These are phyloP conservation scores for Liolophura sinensis DNA, from an alignment of 1,140 invertebrate genomes.

Conservation along the genomic window DNA sequence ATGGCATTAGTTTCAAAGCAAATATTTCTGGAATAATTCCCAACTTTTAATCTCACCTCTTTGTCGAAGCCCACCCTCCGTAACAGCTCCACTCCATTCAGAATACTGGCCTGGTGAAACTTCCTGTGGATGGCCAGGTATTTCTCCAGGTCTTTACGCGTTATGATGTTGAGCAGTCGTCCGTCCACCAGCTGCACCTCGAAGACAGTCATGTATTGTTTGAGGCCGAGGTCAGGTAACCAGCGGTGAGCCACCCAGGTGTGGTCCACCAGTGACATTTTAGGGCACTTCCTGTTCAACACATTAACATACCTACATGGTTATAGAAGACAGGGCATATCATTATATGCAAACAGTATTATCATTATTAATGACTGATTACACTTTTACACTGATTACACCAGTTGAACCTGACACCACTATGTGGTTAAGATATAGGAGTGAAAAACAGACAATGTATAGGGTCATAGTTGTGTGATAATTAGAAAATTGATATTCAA, in stretches of 20 bases:
- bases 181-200: conserved; percentile 90
- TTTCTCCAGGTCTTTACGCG: conserved; percentile 92
- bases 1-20: no score
- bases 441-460: no score
- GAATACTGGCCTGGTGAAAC: conserved; percentile 91
- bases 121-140: conserved; percentile 83
- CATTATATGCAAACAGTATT: background rate
- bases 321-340: no score
- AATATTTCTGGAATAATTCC: background rate
- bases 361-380: background rate
- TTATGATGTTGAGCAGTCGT: conserved; percentile 85
- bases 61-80: conserved; percentile 90
- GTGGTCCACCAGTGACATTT: conserved; percentile 82
- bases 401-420: no score
- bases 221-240: conserved; percentile 85
- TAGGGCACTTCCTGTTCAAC: conserved; percentile 77
- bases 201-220: conserved; percentile 86
- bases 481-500: no score
- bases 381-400: no score
- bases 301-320: no score
- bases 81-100: conserved; percentile 88
- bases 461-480: no score
- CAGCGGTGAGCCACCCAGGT: conserved; percentile 91
- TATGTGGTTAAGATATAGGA: no score
- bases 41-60: conserved; percentile 67